Evolutionary conservation across 2,888 invertebrate species (phyloP).

Genomic region (Dynastes hyllus): DNA sequence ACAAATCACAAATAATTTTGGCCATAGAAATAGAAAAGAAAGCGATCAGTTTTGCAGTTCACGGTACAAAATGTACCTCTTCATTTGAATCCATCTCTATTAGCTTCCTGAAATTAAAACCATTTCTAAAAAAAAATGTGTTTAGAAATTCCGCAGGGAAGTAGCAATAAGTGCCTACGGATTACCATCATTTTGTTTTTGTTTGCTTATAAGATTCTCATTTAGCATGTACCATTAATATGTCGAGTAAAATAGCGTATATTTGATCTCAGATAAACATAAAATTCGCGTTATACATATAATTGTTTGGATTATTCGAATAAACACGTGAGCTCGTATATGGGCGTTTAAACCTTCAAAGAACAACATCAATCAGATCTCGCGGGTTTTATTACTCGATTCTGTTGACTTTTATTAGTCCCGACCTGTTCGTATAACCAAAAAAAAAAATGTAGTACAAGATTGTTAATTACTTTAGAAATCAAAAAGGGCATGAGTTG

Average conservation of each 20-base stretch:
- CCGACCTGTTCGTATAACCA: conserved; percentile 1
- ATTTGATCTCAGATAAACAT: background rate
- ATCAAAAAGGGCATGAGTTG: too few relatives aligned
- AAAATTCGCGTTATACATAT: conserved; percentile 4
- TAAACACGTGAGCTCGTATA: background rate
- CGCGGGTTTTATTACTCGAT: conserved; percentile 2
- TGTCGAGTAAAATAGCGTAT: background rate
- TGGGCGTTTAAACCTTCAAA: conserved; percentile 17
- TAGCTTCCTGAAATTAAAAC: too few relatives aligned
- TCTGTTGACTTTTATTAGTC: conserved; percentile 24
- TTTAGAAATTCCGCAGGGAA: too few relatives aligned
- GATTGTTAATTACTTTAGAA: background rate
- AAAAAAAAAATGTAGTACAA: conserved; percentile 17
- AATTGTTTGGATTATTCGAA: background rate
- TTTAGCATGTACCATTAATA: conserved; percentile 1
- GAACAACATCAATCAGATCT: conserved; percentile 26
- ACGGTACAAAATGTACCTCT: too few relatives aligned
- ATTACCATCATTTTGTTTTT: too few relatives aligned
- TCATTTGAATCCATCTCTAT: too few relatives aligned
- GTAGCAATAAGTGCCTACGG: too few relatives aligned
- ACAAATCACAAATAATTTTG: too few relatives aligned
- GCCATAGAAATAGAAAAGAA: too few relatives aligned
- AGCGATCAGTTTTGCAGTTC: too few relatives aligned
- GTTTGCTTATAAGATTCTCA: too few relatives aligned
- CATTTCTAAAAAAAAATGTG: too few relatives aligned